Percentiles rank a stretch among this genome's conserved stretches.
Conservation (phyloP, 2,888 invertebrate species). For the Sesia apiformis region DNA sequence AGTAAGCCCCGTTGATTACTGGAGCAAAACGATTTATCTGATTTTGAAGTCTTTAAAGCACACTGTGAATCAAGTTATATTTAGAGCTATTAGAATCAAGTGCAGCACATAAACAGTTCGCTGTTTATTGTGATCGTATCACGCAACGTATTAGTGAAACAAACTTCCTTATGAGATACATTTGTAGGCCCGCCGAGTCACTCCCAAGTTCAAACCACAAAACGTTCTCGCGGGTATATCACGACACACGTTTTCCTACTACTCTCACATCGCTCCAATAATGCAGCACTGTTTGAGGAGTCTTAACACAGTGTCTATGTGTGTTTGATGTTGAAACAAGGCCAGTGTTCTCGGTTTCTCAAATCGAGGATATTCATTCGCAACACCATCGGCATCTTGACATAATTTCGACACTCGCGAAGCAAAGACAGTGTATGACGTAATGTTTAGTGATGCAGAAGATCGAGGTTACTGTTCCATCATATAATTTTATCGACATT, state of each 20-base stretch:
- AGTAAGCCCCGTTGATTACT: too few species aligned
- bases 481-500: too few species aligned
- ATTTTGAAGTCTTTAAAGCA: too few species aligned
- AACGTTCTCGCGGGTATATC: slow-evolving; percentile 41
- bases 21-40: too few species aligned
- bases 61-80: too few species aligned
- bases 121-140: background rate
- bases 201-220: slow-evolving; percentile 48
- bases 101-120: background rate
- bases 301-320: slow-evolving; percentile 5
- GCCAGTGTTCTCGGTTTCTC: background rate
- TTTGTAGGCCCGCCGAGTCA: slow-evolving; percentile 41
- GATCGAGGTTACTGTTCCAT: too few species aligned
- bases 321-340: slow-evolving; percentile 6
- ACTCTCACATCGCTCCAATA: background rate
- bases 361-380: slow-evolving; percentile 10
- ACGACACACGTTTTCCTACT: slow-evolving; percentile 6
- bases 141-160: slow-evolving; percentile 31
- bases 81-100: too few species aligned
- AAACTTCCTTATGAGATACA: slow-evolving; percentile 41
- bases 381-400: slow-evolving; percentile 38
- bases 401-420: slow-evolving; percentile 35
- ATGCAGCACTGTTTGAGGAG: background rate
- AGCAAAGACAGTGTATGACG: slow-evolving; percentile 35
- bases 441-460: slow-evolving; percentile 22